phyloP scores from a whole-genome alignment of 2,797 vertebrate species.

The Poecile montanus region DNA sequence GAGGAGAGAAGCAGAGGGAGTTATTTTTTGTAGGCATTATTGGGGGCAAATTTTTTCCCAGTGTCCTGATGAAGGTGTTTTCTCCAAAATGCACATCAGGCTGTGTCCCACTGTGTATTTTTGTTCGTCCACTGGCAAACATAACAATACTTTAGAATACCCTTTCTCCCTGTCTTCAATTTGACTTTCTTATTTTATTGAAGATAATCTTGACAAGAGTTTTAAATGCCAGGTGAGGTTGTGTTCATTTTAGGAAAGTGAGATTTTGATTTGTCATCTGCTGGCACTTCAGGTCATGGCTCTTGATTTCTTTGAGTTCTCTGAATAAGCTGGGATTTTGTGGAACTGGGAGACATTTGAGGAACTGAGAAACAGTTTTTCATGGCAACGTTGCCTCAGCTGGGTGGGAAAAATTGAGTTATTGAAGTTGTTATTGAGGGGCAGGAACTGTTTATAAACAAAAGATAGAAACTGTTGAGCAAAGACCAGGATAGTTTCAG shows the following conservation, averaged over 20 bases:
- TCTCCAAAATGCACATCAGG: background rate
- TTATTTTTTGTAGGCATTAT: background rate
- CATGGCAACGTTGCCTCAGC: background rate
- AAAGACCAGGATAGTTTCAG: background rate
- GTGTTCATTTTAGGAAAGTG: background rate
- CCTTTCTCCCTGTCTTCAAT: background rate
- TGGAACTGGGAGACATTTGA: background rate
- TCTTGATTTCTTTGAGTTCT: background rate
- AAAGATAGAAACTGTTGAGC: accelerated
- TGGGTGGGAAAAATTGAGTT: accelerated
- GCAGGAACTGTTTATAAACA: background rate
- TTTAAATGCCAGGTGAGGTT: background rate
- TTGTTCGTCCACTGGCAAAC: background rate
- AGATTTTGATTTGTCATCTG: background rate
- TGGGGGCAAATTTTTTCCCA: background rate
- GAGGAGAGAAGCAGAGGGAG: background rate
- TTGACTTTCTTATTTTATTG: background rate
- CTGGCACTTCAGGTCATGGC: background rate
- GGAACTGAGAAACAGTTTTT: background rate
- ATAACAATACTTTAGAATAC: background rate
- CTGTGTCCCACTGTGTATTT: too few species aligned
- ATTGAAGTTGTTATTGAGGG: background rate
- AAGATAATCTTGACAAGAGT: background rate
- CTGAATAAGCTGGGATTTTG: background rate
- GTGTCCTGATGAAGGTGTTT: background rate